Percentiles rank a stretch among this genome's conserved stretches.
Conservation (phyloP, 2,888 invertebrate species). For the Dexiosoma caninum region DNA sequence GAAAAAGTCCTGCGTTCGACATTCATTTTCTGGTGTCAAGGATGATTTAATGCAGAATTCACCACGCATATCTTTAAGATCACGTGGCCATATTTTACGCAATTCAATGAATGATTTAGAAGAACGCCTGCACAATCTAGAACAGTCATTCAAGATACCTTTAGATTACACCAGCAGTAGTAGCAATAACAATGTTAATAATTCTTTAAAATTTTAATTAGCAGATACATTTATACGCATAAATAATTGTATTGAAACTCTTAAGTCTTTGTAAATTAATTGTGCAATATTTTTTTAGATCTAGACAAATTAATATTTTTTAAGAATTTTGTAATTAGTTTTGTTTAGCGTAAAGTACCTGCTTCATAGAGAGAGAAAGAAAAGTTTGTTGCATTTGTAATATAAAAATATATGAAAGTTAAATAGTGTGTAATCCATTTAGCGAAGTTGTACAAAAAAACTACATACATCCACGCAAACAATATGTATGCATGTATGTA, state of each 20-base stretch:
- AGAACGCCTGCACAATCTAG: conserved; percentile 76
- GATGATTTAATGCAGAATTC: conserved; percentile 77
- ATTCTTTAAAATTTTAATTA: conserved; percentile 41
- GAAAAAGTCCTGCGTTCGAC: conserved; percentile 73
- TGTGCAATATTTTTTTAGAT: conserved; percentile 15
- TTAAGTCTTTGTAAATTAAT: conserved; percentile 58
- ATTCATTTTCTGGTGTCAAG: conserved; percentile 77
- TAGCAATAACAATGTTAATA: conserved; percentile 22
- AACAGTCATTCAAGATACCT: conserved; percentile 76
- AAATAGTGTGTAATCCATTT: neutral
- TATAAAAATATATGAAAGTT: neutral
- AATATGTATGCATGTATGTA: too few relatives aligned
- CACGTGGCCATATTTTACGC: conserved; percentile 74
- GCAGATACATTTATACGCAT: conserved; percentile 42
- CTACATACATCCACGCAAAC: too few relatives aligned
- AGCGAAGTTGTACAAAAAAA: neutral
- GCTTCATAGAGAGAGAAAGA: neutral
- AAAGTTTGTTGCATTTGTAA: conserved; percentile 20
- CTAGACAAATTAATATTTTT: neutral
- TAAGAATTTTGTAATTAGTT: conserved; percentile 1
- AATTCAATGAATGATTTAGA: conserved; percentile 78
- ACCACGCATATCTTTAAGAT: conserved; percentile 74
- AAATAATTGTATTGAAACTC: conserved; percentile 57
- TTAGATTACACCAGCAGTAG: conserved; percentile 74
- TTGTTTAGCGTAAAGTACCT: conserved; percentile 34